These are phyloP conservation scores for Pycnonotus jocosus DNA, from an alignment of 2,113 vertebrate genomes.

Conservation along the genomic window DNA sequence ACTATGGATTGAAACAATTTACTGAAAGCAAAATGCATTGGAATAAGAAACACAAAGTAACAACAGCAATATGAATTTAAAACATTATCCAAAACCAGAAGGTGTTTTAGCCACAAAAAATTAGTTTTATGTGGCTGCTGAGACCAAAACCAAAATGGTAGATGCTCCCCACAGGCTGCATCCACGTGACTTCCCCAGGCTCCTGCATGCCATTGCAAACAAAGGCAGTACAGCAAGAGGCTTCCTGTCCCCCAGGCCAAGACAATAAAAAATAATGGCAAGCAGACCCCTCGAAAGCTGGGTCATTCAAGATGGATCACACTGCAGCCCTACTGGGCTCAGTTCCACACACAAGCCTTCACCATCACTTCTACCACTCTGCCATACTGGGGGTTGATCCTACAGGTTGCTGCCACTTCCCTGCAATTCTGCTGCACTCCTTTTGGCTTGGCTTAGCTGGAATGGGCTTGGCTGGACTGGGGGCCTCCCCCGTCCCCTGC, in stretches of 20 bases:
- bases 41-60: background rate
- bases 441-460: background rate
- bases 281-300: background rate
- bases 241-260: background rate
- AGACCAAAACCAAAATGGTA: background rate
- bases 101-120: background rate
- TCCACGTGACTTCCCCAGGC: background rate
- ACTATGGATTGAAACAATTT: background rate
- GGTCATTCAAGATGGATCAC: rapidly evolving
- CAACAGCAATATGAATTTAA: background rate
- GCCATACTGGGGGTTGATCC: too few relatives aligned
- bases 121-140: background rate
- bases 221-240: background rate
- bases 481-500: too few relatives aligned
- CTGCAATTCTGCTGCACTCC: background rate
- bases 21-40: background rate
- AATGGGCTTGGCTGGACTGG: background rate
- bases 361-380: rapidly evolving
- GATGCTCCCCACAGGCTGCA: background rate
- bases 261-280: background rate
- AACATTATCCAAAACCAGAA: background rate
- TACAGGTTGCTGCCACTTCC: background rate
- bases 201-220: rapidly evolving
- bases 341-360: background rate
- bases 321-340: background rate